Evolutionary conservation across 92 coral and sea anemone species (phyloP), one percentile per base, ranked within the genome.

Genomic region (Heliopora coerulea): DNA sequence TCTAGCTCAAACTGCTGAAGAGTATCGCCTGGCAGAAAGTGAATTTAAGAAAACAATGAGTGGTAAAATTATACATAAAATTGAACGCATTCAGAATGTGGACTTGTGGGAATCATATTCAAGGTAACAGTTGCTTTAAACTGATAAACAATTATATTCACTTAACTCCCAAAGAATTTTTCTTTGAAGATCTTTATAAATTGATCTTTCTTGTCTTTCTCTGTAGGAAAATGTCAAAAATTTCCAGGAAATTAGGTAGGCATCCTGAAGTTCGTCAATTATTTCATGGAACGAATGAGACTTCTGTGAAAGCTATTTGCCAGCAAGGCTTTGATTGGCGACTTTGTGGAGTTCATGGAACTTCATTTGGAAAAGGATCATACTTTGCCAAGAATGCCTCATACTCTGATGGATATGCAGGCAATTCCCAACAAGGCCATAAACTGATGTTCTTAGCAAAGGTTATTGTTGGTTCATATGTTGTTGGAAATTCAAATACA

Each of bases 251-350:
- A 56, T 42, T 89, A 1, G 54, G 83, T n/a, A 75, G 79, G 32
- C 89, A 86, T 7, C 82, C 72, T 58, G 91, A 87, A 59, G 91
- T 82, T 49, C 84, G 88, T 23, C 89, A 79, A 56, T 76, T 91
- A 3, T 91, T 91, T 57, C 97, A 91, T 42, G 97, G 97, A 54
- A 91, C 97, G 19, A 40, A 49, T 4, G 4, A 65, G 29, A 69
- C 62, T 57, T 75, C 82, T 40, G 86, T 64, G 10, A 56, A 82
- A 28, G 97, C 97, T 21, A 88, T 91, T 64, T 88, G 95, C 76
- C 97, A 91, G 74, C 97, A 91, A 64, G 97, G 97, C 0, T 88
- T 91, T 54, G 97, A 91, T 74, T 91, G 97, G 97, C 86, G 97
- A 61, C 74, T 91, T 86, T 88, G 88, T 66, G 97, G 97, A 29